phyloP scores from a whole-genome alignment of 2,797 vertebrate species.

The Falco rusticolus region DNA sequence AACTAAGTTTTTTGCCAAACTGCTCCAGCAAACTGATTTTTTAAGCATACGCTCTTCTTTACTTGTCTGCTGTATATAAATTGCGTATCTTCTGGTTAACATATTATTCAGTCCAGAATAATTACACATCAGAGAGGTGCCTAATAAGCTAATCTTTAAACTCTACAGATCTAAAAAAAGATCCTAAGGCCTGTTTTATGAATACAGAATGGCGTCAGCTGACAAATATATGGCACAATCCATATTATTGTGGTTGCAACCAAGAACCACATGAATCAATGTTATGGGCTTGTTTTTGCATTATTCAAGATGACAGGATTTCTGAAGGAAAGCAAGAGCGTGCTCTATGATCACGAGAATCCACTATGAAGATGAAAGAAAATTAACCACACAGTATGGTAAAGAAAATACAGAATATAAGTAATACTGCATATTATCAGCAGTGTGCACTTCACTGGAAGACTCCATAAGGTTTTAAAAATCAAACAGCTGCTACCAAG shows the following conservation, averaged over 20 bases:
- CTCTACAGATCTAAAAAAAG: not conserved
- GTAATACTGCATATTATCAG: not conserved
- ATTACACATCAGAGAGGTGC: constrained; percentile 27
- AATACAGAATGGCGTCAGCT: not conserved
- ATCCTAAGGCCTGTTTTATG: not conserved
- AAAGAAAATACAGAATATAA: not conserved
- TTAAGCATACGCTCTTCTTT: not conserved
- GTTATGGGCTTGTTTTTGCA: not conserved
- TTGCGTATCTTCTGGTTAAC: not conserved
- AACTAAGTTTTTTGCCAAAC: not conserved
- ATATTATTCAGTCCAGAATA: not conserved
- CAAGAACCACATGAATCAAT: not conserved
- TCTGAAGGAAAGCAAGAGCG: not conserved
- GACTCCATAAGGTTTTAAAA: not conserved
- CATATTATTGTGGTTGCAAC: constrained; percentile 2
- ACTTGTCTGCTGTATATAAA: not conserved
- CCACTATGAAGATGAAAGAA: not conserved
- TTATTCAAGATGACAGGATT: not conserved
- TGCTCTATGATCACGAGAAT: not conserved
- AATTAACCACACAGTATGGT: not conserved
- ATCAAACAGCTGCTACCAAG: not conserved
- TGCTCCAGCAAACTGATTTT: not conserved
- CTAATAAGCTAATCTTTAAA: constrained; percentile 19
- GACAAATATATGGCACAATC: not conserved
- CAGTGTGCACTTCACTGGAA: not conserved